These are phyloP conservation scores for Periophthalmodon schlosseri DNA, from an alignment of 2,113 vertebrate genomes.

Conservation along the genomic window DNA sequence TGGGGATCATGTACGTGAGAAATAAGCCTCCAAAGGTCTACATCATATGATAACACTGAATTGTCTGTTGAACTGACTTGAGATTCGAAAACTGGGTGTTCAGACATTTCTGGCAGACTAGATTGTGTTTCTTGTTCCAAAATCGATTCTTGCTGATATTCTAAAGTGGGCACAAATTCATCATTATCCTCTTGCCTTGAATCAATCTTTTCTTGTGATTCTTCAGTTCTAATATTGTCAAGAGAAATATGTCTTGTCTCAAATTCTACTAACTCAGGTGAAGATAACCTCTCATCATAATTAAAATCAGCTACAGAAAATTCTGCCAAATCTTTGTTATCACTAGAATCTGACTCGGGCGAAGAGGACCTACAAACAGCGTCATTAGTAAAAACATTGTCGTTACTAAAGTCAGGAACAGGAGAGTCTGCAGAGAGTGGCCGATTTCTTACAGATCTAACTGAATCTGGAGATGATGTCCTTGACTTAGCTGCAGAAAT, in stretches of 20 bases:
- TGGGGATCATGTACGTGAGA: conserved; percentile 70
- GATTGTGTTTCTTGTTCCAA: background rate
- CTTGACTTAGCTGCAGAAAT: conserved; percentile 9
- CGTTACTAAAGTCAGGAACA: conserved; percentile 24
- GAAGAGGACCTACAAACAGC: conserved; percentile 12
- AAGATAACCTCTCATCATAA: conserved; percentile 30
- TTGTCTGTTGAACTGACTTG: conserved; percentile 13
- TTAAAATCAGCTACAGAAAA: background rate
- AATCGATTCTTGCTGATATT: background rate
- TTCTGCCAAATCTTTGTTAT: background rate
- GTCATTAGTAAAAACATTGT: background rate
- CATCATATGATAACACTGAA: conserved; percentile 35
- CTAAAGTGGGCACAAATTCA: background rate
- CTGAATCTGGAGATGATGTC: conserved; percentile 26
- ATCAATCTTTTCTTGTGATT: background rate
- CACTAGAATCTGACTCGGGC: conserved; percentile 21
- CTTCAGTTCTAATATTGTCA: background rate
- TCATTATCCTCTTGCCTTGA: background rate
- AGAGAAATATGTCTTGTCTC: background rate
- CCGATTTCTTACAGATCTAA: conserved; percentile 14
- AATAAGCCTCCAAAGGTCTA: conserved; percentile 53
- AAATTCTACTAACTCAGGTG: conserved; percentile 16
- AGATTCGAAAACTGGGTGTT: conserved; percentile 12
- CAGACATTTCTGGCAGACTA: background rate
- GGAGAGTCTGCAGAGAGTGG: conserved; percentile 50